These are phyloP conservation scores for Microctonus brassicae DNA, from an alignment of 2,888 invertebrate species.

Conservation along the genomic window DNA sequence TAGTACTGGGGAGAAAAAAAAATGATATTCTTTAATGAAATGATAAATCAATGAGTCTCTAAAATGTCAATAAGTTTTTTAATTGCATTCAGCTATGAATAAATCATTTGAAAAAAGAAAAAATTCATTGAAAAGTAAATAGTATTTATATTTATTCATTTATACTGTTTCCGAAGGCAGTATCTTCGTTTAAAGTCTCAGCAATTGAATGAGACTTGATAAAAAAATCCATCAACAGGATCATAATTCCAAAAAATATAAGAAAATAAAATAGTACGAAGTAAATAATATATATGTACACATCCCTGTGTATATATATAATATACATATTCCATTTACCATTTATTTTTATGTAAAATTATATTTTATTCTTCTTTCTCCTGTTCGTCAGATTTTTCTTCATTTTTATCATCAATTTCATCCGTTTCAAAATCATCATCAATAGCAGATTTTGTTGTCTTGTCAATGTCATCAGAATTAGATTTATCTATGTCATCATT, in stretches of 20 bases:
- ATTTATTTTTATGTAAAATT: background rate
- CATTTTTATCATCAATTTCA: constrained; percentile 62
- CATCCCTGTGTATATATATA: constrained; percentile 3
- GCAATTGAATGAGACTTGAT: constrained; percentile 52
- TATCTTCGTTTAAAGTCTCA: constrained; percentile 54
- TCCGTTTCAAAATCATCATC: constrained; percentile 56
- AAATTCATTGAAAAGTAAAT: background rate
- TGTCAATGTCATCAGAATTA: constrained; percentile 55
- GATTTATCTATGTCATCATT: constrained; percentile 49
- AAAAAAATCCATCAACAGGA: constrained; percentile 34
- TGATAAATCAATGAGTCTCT: background rate
- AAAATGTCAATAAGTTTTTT: background rate
- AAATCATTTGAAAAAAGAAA: constrained; percentile 17
- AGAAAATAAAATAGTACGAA: background rate
- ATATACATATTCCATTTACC: background rate
- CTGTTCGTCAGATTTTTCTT: constrained; percentile 64
- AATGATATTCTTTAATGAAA: background rate
- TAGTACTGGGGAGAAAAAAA: background rate
- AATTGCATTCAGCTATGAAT: background rate
- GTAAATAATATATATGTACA: background rate
- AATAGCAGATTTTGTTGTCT: constrained; percentile 55
- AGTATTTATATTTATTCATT: constrained; percentile 28
- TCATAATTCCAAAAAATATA: background rate
- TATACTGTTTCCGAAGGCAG: constrained; percentile 50
- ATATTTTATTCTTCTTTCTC: constrained; percentile 64